Base-by-base conservation (phyloP, 1,140 invertebrate genomes). In the Aphidius gifuensis region DNA sequence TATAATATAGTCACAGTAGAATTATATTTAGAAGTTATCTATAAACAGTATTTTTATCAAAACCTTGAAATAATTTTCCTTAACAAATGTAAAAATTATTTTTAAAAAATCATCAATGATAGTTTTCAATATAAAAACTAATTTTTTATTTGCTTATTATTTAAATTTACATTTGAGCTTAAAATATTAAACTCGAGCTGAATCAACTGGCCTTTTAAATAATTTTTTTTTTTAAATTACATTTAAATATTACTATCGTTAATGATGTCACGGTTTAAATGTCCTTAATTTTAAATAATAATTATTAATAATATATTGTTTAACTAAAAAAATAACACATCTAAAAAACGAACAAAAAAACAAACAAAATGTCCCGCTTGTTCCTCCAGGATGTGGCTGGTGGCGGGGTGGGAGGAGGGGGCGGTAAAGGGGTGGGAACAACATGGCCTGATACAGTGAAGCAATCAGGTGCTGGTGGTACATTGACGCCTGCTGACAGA, bases 401-500 rank as follows among this genome's bases (percentile, higher is more conserved):
- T 73, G 80, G 78, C 71, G 83, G 79, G 75, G 83, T 82, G 79
- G 83, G 80, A 77, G 76, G 74, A 54, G 84, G 85, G 60, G 80
- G 84, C 70, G 76, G 82, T 80, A 84, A 87, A 72, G 85, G 85
- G 74, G 82, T 85, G 78, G 83, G 85, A 78, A 76, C 84, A 65
- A 83, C 82, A 61, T 84, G 83, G 61, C 80, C 83, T 74, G 81
- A 87, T 77, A 82, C 80, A 81, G 79, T 78, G 83, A 76, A 78
- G 77, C 80, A 80, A 85, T 89, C 69, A 86, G 89, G 70, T 88
- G 89, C 81, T 69, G 78, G 78, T 76, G 86, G 87, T 71, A 88
- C 87, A 78, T 86, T 96, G 74, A 94, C 92, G 68, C 92, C 93
- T 71, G 93, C 93, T 74, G 93, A 95, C 84, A 88, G 93, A 80